Percentiles rank a stretch among this genome's conserved stretches.
Conservation (phyloP, 2,888 invertebrate genomes). For the Cyclophora punctaria region DNA sequence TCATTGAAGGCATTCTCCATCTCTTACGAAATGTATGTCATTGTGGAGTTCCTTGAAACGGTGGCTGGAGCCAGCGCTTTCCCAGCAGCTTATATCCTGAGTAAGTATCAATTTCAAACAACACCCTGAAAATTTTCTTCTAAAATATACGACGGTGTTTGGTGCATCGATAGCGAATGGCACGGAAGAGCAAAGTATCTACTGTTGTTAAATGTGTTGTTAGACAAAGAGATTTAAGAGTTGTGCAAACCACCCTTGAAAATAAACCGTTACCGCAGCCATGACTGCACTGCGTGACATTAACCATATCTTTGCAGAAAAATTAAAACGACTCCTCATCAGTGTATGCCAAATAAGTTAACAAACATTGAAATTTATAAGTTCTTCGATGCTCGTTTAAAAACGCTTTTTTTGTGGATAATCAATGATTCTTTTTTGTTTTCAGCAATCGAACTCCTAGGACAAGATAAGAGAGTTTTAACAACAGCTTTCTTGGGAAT, state of each 20-base stretch:
- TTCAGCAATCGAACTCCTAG: conserved; percentile 61
- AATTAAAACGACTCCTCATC: too few relatives aligned
- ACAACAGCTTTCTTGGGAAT: conserved; percentile 62
- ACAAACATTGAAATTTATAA: too few relatives aligned
- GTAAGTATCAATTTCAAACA: conserved; percentile 30
- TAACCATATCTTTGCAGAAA: too few relatives aligned
- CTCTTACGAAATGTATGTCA: conserved; percentile 74
- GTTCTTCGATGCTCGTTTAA: background rate
- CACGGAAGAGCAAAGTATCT: too few relatives aligned
- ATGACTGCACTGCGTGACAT: too few relatives aligned
- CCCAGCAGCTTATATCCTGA: conserved; percentile 73
- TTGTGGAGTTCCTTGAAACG: conserved; percentile 75
- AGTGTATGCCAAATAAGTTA: too few relatives aligned
- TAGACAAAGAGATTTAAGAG: too few relatives aligned
- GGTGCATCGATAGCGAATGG: too few relatives aligned
- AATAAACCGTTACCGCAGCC: too few relatives aligned
- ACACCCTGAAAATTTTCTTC: background rate
- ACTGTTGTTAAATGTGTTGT: too few relatives aligned
- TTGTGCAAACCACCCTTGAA: too few relatives aligned
- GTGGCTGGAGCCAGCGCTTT: conserved; percentile 75
- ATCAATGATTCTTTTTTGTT: conserved; percentile 11
- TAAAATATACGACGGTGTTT: too few relatives aligned
- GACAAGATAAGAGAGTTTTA: conserved; percentile 59
- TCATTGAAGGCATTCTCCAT: conserved; percentile 74
- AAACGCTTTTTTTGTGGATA: background rate